phyloP scores from a whole-genome alignment of 1,140 invertebrate species.

The Drosophila kikkawai region DNA sequence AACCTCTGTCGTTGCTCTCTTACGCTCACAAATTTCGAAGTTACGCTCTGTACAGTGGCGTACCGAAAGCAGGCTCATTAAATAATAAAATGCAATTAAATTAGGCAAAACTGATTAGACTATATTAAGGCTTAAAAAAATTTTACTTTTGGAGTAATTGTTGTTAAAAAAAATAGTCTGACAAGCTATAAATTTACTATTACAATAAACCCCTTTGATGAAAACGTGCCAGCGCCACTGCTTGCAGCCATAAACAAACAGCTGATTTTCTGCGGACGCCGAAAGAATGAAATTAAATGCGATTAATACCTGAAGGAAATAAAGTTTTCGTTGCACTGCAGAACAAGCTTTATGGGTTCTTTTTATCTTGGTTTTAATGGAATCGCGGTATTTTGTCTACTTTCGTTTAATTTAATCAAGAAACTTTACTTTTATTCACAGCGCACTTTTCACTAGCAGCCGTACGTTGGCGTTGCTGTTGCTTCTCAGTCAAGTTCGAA shows the following conservation, averaged over 20 bases:
- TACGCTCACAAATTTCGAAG: constrained; percentile 24
- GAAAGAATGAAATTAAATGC: not conserved
- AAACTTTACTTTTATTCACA: constrained; percentile 43
- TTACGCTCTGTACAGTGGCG: constrained; percentile 7
- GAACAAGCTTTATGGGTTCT: not conserved
- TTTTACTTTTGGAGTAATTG: too few species aligned
- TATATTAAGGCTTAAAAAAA: not conserved
- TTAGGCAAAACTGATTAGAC: not conserved
- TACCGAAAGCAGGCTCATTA: not conserved
- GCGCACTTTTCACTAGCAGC: constrained; percentile 76
- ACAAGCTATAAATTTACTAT: too few species aligned
- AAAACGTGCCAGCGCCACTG: constrained; percentile 6
- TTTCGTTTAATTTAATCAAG: not conserved
- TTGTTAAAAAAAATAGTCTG: too few species aligned
- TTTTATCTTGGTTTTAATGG: not conserved
- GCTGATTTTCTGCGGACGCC: constrained; percentile 33
- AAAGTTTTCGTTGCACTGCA: too few species aligned
- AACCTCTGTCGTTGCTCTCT: not conserved
- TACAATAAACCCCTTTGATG: not conserved
- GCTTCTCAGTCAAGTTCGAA: constrained; percentile 47
- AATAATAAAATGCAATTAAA: not conserved
- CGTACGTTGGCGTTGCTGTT: constrained; percentile 25
- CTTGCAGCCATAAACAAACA: constrained; percentile 22
- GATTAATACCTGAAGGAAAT: not conserved
- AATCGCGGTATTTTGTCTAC: not conserved